Conservation (phyloP, 2,888 invertebrate species). For the Beris morrisii region DNA sequence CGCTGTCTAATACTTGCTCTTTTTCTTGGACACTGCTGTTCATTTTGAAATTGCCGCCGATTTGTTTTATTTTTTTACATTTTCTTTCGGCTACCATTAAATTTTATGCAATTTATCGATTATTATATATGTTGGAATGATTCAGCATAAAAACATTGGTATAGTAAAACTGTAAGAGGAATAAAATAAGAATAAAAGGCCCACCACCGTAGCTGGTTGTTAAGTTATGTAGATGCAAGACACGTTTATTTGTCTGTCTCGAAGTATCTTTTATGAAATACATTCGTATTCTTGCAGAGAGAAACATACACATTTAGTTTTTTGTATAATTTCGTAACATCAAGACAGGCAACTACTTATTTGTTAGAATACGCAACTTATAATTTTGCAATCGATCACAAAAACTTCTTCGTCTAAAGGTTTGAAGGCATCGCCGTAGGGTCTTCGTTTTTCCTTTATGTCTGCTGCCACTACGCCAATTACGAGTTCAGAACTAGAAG, state of each 20-base stretch:
- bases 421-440: too few relatives aligned
- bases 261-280: too few relatives aligned
- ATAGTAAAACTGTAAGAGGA: not conserved
- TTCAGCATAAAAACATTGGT: not conserved
- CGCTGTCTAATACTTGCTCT: not conserved
- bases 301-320: not conserved
- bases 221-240: not conserved
- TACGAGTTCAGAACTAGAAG: too few relatives aligned
- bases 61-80: not conserved
- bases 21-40: not conserved
- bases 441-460: too few relatives aligned
- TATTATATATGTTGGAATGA: slow-evolving; percentile 6
- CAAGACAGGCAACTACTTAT: slow-evolving; percentile 19
- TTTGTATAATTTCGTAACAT: slow-evolving; percentile 6
- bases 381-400: slow-evolving; percentile 35
- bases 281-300: not conserved
- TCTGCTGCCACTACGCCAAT: too few relatives aligned
- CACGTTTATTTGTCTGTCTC: not conserved
- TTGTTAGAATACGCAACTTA: slow-evolving; percentile 28
- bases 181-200: not conserved
- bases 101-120: slow-evolving; percentile 6
- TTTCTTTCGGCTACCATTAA: not conserved
- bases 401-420: slow-evolving; percentile 6
- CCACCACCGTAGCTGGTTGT: not conserved
- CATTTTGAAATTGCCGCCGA: not conserved